Evolutionary conservation across 2,888 invertebrate genomes (phyloP).

Genomic region (Plagiodera versicolora): DNA sequence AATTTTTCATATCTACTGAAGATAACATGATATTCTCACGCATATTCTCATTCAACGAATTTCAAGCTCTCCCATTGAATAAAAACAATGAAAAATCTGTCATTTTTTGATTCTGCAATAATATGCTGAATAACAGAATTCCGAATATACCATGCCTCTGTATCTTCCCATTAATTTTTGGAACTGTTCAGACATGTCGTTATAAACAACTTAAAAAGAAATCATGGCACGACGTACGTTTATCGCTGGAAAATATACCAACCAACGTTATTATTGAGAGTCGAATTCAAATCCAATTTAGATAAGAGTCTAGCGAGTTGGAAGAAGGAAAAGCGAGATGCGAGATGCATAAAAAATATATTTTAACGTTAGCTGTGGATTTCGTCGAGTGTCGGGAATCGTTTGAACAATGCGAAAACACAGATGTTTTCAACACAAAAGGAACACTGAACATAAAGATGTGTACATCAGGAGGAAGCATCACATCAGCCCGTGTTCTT

Average conservation of each 20-base stretch:
- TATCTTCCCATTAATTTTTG: no score
- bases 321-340: neutral
- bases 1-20: no score
- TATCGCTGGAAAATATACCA: constrained; percentile 6
- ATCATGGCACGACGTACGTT: neutral
- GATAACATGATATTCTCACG: no score
- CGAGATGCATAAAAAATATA: neutral
- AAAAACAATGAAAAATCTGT: no score
- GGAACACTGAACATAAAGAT: constrained; percentile 4
- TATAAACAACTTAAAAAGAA: neutral
- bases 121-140: no score
- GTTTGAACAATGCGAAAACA: constrained; percentile 1
- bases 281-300: constrained; percentile 15
- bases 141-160: no score
- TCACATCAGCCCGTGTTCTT: neutral
- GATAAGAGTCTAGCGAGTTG: constrained; percentile 5
- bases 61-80: no score
- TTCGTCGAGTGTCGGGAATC: neutral
- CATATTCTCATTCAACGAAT: no score
- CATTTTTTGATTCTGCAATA: no score
- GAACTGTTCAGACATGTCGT: no score
- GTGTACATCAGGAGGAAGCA: constrained; percentile 4
- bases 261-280: neutral
- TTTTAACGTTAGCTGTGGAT: neutral
- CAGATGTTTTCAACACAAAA: constrained; percentile 8